Evolutionary conservation across 2,797 vertebrate species (phyloP).

Genomic region (Anas bernieri): DNA sequence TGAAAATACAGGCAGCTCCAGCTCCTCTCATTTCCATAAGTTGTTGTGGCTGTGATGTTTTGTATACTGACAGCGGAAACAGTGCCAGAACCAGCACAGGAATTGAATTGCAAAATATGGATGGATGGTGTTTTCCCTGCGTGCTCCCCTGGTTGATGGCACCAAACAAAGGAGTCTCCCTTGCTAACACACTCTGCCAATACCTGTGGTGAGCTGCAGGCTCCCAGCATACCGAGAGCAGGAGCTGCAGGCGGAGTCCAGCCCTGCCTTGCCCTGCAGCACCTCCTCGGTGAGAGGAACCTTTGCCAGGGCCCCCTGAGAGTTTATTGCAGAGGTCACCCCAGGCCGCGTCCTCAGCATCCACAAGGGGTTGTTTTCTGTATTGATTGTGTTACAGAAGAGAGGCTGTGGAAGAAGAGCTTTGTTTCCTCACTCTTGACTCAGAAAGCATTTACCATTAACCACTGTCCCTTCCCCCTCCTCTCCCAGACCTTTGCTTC

Average conservation of each 20-base stretch:
- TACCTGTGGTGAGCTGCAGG: not conserved
- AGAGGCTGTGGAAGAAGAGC: not conserved
- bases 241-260: not conserved
- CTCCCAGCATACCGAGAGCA: not conserved
- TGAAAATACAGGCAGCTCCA: not conserved
- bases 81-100: rapidly evolving
- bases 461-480: not conserved
- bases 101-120: not conserved
- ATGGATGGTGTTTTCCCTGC: not conserved
- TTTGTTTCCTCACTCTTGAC: not conserved
- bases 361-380: not conserved
- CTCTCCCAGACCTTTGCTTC: not conserved
- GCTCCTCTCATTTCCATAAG: not conserved
- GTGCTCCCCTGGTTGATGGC: not conserved
- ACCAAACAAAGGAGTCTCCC: not conserved
- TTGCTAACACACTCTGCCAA: not conserved
- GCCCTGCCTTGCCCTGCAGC: not conserved
- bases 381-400: not conserved
- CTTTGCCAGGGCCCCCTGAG: not conserved
- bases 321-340: not conserved
- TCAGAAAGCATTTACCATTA: not conserved
- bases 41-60: not conserved
- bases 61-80: not conserved
- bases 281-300: rapidly evolving
- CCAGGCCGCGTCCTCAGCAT: not conserved